Conservation (phyloP, 2,113 vertebrate species). For the Myiopsitta monachus region DNA sequence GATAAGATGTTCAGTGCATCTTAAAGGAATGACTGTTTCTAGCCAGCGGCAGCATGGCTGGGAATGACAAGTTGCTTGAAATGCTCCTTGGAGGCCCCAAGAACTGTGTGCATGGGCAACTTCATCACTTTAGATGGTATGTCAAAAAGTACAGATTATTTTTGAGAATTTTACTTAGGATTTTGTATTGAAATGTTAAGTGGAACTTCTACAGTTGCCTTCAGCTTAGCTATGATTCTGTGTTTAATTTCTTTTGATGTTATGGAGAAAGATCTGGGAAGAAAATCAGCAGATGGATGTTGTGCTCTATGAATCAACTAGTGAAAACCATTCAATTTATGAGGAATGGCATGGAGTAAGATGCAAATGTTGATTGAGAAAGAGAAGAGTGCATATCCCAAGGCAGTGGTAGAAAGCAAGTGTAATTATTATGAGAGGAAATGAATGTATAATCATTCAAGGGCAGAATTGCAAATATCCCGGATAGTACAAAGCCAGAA, state of each 20-base stretch:
- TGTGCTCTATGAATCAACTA: not conserved
- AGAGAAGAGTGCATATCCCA: not conserved
- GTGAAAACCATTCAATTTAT: not conserved
- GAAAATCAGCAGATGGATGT: not conserved
- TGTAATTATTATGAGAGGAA: not conserved
- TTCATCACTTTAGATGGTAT: not conserved
- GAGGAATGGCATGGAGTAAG: not conserved
- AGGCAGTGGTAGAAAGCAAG: not conserved
- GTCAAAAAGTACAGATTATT: not conserved
- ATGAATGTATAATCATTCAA: not conserved
- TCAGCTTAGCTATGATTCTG: not conserved
- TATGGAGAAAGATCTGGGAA: not conserved
- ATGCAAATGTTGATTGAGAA: not conserved
- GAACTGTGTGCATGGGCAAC: not conserved
- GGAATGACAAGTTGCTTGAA: not conserved
- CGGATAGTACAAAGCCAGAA: not conserved
- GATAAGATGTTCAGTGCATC: not conserved
- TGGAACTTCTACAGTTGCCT: not conserved
- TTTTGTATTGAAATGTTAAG: not conserved
- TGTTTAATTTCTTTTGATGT: not conserved
- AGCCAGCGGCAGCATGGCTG: not conserved
- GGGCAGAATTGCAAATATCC: not conserved
- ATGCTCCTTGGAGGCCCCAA: not conserved
- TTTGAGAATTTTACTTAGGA: not conserved
- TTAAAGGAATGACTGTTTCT: not conserved